Percentiles rank a stretch among this genome's conserved stretches.
Evolutionary conservation across 1,140 invertebrate genomes (phyloP).

Genomic region (Aradophagus sp.): DNA sequence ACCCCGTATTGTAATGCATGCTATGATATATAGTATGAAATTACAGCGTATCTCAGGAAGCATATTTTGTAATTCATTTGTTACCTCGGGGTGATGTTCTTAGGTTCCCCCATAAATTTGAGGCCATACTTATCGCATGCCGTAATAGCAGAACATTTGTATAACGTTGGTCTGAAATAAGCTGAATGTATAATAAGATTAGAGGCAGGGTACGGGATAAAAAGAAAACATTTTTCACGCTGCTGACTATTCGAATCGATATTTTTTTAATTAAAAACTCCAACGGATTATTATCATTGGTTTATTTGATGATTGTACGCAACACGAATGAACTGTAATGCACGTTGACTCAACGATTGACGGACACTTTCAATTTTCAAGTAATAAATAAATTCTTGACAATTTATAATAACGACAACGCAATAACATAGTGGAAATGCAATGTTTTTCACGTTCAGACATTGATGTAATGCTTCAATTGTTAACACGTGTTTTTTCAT

Average conservation of each 20-base stretch:
- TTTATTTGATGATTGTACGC: slow-evolving; percentile 28
- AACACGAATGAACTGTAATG: slow-evolving; percentile 32
- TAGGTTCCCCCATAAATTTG: slow-evolving; percentile 47
- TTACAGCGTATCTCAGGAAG: slow-evolving; percentile 41
- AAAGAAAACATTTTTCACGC: slow-evolving; percentile 5
- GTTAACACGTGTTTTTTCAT: too few relatives aligned
- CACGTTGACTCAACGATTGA: slow-evolving; percentile 25
- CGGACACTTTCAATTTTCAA: slow-evolving; percentile 51
- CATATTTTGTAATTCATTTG: slow-evolving; percentile 49
- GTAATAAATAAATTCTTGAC: slow-evolving; percentile 44
- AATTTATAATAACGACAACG: slow-evolving; percentile 36
- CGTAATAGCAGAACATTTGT: slow-evolving; percentile 35
- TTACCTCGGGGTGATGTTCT: slow-evolving; percentile 52
- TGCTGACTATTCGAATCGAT: too few relatives aligned
- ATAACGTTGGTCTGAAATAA: slow-evolving; percentile 11
- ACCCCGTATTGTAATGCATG: slow-evolving; percentile 7
- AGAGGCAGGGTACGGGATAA: slow-evolving; percentile 1
- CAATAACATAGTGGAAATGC: slow-evolving; percentile 21
- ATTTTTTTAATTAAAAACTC: too few relatives aligned
- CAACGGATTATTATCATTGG: too few relatives aligned
- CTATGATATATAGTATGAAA: slow-evolving; percentile 34
- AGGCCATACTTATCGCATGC: slow-evolving; percentile 31
- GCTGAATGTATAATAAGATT: slow-evolving; percentile 18
- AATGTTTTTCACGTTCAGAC: too few relatives aligned
- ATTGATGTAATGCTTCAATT: too few relatives aligned